Evolutionary conservation across 2,797 vertebrate species (phyloP), one percentile per base, ranked within the genome.

Genomic region (Corythornis leucogaster): DNA sequence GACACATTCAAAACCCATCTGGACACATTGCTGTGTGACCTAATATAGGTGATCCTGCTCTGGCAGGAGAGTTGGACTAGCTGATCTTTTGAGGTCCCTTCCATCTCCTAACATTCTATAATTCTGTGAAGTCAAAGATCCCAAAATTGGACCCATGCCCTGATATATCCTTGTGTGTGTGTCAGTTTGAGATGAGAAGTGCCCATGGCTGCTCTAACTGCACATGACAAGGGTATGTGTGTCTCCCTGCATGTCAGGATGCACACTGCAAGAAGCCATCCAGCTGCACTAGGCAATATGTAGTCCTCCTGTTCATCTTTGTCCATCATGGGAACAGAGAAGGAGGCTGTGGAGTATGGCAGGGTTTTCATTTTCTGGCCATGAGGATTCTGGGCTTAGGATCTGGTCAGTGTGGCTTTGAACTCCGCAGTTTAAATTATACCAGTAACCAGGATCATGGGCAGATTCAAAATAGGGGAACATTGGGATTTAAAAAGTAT

Each of bases 251-350:
- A 0, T 13, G 28, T 55, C 30, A 66, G 28, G 55, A 20, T 69
- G 26, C 31, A 81, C 57, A 11, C 19, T 25, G 4, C 30, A 15
- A 35, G 38, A 63, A 84, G 4, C 31, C 15, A 46, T 46, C 28
- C 15, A 40, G 57, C 22, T 45, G 5, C 1, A 1, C 42, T 54
- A 42, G 38, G n/a, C 54, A 58, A 26, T 24, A 11, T 24, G 20
- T 21, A 73, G 46, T 67, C n/a, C 18, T 61, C 25, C 45, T 38
- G 5, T 81, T 75, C 66, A 21, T 51, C 71, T 43, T 87, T 7
- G 6, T 2, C 20, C 2, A 1, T 69, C 42, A 20, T 0, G 3
- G 59, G 51, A 50, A 30, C 4, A 2, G 30, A 75, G 42, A 35
- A 75, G 21, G 35, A 25, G 58, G 45, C 50, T 33, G 25, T 9